Conservation (phyloP, 2,888 invertebrate genomes). For the Melinaea marsaeus region DNA sequence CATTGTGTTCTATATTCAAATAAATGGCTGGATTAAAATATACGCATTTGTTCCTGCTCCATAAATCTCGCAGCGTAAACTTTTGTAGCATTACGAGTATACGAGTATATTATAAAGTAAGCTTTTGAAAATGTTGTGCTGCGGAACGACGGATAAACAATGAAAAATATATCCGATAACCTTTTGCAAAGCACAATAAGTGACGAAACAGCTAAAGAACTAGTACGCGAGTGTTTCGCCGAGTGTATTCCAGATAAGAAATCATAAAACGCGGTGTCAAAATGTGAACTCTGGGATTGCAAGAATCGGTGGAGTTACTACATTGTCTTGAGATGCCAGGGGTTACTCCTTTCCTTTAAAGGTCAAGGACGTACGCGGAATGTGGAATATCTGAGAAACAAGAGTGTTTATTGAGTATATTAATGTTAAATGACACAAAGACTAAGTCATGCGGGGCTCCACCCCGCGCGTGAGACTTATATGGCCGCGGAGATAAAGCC, state of each 20-base stretch:
- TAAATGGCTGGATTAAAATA: conserved; percentile 17
- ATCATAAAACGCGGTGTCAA: conserved; percentile 65
- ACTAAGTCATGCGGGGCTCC: conserved; percentile 11
- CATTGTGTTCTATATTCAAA: conserved; percentile 23
- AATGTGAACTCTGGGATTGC: conserved; percentile 57
- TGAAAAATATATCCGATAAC: conserved; percentile 49
- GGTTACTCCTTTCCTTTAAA: conserved; percentile 61
- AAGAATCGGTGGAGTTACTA: conserved; percentile 51
- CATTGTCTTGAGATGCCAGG: conserved; percentile 56
- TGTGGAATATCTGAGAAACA: conserved; percentile 51
- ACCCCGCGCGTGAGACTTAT: conserved; percentile 1
- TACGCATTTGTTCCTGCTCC: conserved; percentile 1
- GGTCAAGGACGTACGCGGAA: conserved; percentile 65
- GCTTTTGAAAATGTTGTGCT: conserved; percentile 8
- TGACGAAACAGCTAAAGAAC: conserved; percentile 59
- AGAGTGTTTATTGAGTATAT: conserved; percentile 51
- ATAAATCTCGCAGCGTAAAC: conserved; percentile 3
- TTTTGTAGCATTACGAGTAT: conserved; percentile 7
- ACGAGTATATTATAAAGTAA: background rate
- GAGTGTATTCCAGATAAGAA: conserved; percentile 62
- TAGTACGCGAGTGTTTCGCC: conserved; percentile 62
- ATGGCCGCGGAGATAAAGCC: conserved; percentile 31
- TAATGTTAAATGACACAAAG: conserved; percentile 39
- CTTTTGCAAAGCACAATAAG: conserved; percentile 50
- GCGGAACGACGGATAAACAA: conserved; percentile 1